Evolutionary conservation across 2,113 vertebrate species (phyloP).

Genomic region (Mixornis gularis): DNA sequence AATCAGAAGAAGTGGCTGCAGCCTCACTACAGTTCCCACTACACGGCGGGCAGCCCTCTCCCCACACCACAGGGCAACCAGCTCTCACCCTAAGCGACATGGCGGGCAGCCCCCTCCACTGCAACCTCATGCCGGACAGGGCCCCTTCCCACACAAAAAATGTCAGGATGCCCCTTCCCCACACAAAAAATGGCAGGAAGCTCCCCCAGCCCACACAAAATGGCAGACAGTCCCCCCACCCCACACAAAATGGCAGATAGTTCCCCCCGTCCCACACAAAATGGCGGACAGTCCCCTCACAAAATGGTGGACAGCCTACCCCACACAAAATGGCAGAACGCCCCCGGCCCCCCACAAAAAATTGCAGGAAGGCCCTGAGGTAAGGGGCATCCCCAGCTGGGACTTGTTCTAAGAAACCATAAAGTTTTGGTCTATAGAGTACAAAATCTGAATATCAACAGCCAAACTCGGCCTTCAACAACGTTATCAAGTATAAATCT

Average conservation of each 20-base stretch:
- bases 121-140: rapidly evolving
- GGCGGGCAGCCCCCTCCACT: background rate
- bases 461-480: rapidly evolving
- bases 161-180: rapidly evolving
- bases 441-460: background rate
- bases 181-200: background rate
- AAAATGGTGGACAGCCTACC: background rate
- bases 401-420: background rate
- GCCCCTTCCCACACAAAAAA: background rate
- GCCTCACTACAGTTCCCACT: rapidly evolving
- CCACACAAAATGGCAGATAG: no score
- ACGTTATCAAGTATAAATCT: rapidly evolving
- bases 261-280: background rate
- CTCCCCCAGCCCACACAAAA: background rate
- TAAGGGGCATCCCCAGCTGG: rapidly evolving
- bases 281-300: rapidly evolving
- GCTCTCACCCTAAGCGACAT: no score
- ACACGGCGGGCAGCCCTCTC: no score
- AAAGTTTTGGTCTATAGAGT: background rate
- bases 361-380: background rate
- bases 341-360: background rate
- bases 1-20: rapidly evolving
- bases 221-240: rapidly evolving
- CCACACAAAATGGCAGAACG: background rate
- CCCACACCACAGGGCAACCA: rapidly evolving